These are phyloP conservation scores for Turnix velox DNA, from an alignment of 2,113 vertebrate species.

Conservation along the genomic window DNA sequence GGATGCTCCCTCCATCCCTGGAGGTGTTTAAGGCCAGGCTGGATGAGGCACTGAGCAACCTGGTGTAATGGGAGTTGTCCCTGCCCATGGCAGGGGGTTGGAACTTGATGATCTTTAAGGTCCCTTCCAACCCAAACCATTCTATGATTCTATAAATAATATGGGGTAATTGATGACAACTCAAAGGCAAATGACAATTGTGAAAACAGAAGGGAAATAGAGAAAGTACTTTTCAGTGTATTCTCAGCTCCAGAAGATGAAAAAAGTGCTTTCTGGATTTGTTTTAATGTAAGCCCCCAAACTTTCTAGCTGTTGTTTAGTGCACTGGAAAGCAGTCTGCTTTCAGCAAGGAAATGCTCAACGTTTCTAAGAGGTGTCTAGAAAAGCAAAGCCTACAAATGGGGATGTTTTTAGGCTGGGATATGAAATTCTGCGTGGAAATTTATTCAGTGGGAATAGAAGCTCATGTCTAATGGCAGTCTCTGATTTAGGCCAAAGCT, in stretches of 20 bases:
- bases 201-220: not conserved
- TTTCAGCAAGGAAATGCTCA: not conserved
- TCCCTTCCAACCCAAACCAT: too few species aligned
- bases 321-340: not conserved
- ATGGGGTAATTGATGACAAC: not conserved
- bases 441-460: not conserved
- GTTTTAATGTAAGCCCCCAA: not conserved
- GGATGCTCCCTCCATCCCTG: too few species aligned
- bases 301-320: not conserved
- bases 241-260: not conserved
- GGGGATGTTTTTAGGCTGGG: not conserved
- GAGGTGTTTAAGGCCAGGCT: too few species aligned
- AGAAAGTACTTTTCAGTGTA: not conserved
- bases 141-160: not conserved
- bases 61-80: too few species aligned
- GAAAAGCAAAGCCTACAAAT: not conserved
- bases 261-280: not conserved
- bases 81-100: too few species aligned
- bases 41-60: too few species aligned
- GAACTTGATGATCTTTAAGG: too few species aligned
- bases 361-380: not conserved
- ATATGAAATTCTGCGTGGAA: not conserved
- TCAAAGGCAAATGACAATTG: not conserved
- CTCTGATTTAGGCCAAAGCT: conserved; percentile 3
- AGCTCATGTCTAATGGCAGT: not conserved